Conservation (phyloP, 2,888 invertebrate genomes). For the Rugalucina vietnamica region DNA sequence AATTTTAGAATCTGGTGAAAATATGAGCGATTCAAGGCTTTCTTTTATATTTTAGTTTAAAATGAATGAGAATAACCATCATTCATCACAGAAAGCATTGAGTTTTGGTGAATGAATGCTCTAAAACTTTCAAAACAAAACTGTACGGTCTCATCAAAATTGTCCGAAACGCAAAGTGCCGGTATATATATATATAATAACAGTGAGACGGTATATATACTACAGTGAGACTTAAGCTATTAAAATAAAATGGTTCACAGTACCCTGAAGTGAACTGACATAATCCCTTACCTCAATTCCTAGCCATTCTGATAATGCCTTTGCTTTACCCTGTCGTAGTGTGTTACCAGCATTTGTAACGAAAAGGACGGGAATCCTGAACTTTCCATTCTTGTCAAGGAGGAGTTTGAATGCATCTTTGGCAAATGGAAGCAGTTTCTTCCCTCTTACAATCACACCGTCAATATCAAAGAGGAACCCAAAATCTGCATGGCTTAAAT, state of each 20-base stretch:
- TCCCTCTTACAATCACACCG: constrained; percentile 88
- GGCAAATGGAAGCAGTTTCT: constrained; percentile 86
- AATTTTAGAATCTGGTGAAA: too few relatives aligned
- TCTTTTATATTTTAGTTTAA: too few relatives aligned
- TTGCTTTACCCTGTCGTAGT: constrained; percentile 86
- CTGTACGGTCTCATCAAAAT: too few relatives aligned
- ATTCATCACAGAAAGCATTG: too few relatives aligned
- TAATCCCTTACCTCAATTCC: constrained; percentile 85
- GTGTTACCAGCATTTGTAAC: constrained; percentile 89
- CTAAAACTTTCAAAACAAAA: too few relatives aligned
- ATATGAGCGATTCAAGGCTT: too few relatives aligned
- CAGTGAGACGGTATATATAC: too few relatives aligned
- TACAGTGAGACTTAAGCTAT: too few relatives aligned
- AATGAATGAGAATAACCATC: too few relatives aligned
- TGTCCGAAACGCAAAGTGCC: too few relatives aligned
- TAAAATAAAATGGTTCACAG: not conserved
- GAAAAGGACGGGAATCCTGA: constrained; percentile 87
- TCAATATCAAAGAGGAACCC: constrained; percentile 89
- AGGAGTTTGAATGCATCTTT: constrained; percentile 86
- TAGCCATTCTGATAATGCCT: constrained; percentile 87
- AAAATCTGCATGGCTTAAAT: constrained; percentile 82
- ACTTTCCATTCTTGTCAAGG: constrained; percentile 86
- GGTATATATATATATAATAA: too few relatives aligned
- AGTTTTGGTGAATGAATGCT: too few relatives aligned
- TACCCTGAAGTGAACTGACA: not conserved